Conservation (phyloP, 2,113 vertebrate species). For the Mormyrus lacerda region DNA sequence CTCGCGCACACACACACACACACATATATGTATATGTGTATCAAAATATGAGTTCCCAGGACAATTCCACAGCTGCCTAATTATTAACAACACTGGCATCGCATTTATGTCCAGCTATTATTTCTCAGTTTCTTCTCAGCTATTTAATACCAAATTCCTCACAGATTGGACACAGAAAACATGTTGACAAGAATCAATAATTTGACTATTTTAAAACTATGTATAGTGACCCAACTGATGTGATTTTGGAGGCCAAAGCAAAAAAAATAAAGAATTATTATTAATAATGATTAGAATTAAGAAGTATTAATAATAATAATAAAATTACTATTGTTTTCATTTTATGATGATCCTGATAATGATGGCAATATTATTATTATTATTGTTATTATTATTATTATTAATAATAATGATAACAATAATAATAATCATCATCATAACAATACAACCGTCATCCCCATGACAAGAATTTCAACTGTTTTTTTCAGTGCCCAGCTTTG, state of each 20-base stretch:
- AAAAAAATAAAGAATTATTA: background rate
- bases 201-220: background rate
- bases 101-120: background rate
- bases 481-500: background rate
- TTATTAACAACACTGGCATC: background rate
- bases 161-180: background rate
- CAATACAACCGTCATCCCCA: background rate
- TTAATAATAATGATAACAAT: background rate
- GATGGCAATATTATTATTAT: too few relatives aligned
- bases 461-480: background rate
- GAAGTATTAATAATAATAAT: background rate
- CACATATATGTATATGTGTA: background rate
- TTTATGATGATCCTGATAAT: background rate
- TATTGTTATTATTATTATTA: too few relatives aligned
- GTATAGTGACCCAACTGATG: background rate
- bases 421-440: background rate
- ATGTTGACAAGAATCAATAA: background rate
- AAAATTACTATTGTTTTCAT: background rate
- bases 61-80: background rate
- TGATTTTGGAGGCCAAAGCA: background rate
- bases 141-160: background rate
- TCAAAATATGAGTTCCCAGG: background rate
- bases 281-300: background rate
- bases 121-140: background rate
- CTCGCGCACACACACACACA: too few relatives aligned